phyloP scores from a whole-genome alignment of 2,113 vertebrate species.

The Carettochelys insculpta region DNA sequence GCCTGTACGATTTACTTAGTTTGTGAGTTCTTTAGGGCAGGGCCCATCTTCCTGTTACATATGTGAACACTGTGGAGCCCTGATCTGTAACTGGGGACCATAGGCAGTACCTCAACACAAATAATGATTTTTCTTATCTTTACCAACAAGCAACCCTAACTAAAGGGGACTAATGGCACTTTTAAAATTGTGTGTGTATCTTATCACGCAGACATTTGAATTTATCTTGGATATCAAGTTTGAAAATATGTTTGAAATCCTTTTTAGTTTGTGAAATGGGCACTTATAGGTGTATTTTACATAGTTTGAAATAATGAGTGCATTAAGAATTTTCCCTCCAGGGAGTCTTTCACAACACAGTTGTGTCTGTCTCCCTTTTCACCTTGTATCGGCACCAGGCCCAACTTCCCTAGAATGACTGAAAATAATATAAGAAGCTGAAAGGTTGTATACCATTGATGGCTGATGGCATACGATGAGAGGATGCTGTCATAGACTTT shows the following conservation, averaged over 20 bases:
- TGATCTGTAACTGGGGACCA: not conserved
- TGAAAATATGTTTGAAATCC: not conserved
- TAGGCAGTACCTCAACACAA: not conserved
- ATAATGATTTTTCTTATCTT: not conserved
- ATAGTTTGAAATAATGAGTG: not conserved
- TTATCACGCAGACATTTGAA: not conserved
- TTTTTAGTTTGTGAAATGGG: not conserved
- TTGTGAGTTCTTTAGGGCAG: not conserved
- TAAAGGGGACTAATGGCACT: not conserved
- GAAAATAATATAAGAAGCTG: not conserved
- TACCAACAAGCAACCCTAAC: not conserved
- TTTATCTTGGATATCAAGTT: not conserved
- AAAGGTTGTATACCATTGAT: too few species aligned
- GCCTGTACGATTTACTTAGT: too few species aligned
- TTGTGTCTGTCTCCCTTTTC: not conserved
- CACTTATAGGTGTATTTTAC: not conserved
- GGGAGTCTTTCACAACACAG: not conserved
- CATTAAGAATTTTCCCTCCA: not conserved
- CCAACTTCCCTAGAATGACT: not conserved
- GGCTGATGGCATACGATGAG: not conserved
- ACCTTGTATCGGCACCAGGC: not conserved
- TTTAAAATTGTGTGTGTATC: not conserved
- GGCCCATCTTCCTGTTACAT: not conserved
- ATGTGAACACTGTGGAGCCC: not conserved
- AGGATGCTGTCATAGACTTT: not conserved